Evolutionary conservation across 2,113 vertebrate species (phyloP).

Genomic region (Sminthopsis crassicaudata): DNA sequence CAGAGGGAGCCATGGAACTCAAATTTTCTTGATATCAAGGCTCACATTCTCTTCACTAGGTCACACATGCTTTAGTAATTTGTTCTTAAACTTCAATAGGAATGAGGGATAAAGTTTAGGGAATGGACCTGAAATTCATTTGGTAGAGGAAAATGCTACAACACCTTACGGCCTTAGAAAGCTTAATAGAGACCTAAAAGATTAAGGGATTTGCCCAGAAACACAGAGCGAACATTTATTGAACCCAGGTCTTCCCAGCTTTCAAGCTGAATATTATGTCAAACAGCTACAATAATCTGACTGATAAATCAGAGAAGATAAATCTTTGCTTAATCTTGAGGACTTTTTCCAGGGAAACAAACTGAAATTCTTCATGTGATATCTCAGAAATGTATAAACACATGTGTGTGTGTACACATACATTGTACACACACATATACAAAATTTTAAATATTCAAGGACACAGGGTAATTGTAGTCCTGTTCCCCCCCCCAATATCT

Average conservation of each 20-base stretch:
- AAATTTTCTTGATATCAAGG: not conserved
- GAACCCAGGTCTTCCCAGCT: not conserved
- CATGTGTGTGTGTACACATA: not conserved
- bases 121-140: not conserved
- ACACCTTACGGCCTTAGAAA: not conserved
- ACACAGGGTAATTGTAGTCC: not conserved
- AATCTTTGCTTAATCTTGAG: not conserved
- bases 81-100: not conserved
- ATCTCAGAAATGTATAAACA: no score
- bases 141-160: not conserved
- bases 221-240: not conserved
- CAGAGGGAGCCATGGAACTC: not conserved
- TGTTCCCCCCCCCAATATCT: not conserved
- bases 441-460: constrained; percentile 22
- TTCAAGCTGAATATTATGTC: not conserved
- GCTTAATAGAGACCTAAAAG: not conserved
- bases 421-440: not conserved
- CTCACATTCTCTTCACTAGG: not conserved
- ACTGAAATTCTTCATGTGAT: not conserved
- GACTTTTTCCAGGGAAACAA: not conserved
- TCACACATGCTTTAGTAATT: not conserved
- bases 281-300: not conserved
- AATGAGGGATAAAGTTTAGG: not conserved
- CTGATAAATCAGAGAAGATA: not conserved
- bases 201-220: not conserved